These are phyloP conservation scores for Halcyon chelicuti DNA, from an alignment of 2,797 vertebrate genomes.

Conservation along the genomic window DNA sequence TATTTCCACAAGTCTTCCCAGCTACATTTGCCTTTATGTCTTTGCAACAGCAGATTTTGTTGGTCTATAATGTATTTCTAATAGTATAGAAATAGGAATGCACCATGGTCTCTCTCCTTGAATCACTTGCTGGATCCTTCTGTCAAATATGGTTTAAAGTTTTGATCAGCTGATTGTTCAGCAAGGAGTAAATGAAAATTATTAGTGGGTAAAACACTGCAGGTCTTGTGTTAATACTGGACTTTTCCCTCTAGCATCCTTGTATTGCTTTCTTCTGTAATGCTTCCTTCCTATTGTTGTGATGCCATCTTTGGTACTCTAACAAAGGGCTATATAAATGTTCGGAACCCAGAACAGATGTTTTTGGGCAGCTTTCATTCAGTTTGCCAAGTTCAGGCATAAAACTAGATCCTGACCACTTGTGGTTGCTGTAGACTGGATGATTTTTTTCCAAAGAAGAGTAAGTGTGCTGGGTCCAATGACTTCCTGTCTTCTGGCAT, in stretches of 20 bases:
- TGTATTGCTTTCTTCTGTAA: neutral
- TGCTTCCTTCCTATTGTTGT: neutral
- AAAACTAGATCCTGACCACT: slow-evolving; percentile 37
- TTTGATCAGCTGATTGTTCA: neutral
- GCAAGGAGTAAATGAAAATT: neutral
- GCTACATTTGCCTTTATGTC: neutral
- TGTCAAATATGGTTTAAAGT: neutral
- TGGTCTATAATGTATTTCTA: neutral
- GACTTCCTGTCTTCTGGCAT: slow-evolving; percentile 63
- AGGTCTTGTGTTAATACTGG: slow-evolving; percentile 1
- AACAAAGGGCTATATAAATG: slow-evolving; percentile 53
- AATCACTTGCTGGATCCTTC: neutral
- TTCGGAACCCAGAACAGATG: slow-evolving; percentile 53
- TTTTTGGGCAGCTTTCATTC: slow-evolving; percentile 36
- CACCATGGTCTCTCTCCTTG: neutral
- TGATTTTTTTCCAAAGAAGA: slow-evolving; percentile 28
- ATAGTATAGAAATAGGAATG: neutral
- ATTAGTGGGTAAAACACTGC: neutral
- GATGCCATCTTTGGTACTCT: slow-evolving; percentile 39
- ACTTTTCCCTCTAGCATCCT: neutral
- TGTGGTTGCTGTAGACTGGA: slow-evolving; percentile 24
- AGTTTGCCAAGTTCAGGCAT: slow-evolving; percentile 28
- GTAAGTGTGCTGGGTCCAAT: neutral
- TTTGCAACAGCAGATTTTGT: neutral
- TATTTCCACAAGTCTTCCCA: neutral